Base-by-base conservation (phyloP, 30 jellyfish, hydroid and myxozoan species). In the Turritopsis dohrnii region DNA sequence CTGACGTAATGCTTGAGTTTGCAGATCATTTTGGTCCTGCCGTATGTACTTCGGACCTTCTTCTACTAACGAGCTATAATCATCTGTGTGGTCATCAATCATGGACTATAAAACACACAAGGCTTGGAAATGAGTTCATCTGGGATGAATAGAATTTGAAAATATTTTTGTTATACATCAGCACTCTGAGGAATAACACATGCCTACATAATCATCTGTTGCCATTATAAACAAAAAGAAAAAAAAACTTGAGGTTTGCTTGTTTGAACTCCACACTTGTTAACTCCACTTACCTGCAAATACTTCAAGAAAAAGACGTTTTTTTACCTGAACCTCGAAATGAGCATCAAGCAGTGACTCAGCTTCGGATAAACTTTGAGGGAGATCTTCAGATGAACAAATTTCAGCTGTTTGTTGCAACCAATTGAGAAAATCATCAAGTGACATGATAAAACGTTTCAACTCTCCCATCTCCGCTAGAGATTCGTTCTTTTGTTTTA, bases 21-120 rank as follows among this genome's bases (percentile, higher is more conserved):
- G 99, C 81, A 94, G 90, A 72, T 94, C 99, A 0, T 94, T 81
- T n/a, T 76, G 79, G 79, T 94, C 99, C 22, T 94, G 96, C 60
- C 84, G 99, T 8, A 87, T 66, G 86, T 84, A 94, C 80, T 94
- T 94, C 18, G 99, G 99, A 7, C 96, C 99, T 72, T 94, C 99
- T 54, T 89, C 94, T 28, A 94, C 76, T 22, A 94, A 91, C 29
- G 52, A 71, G 76, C 71, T 52, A 83, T 84, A 94, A 69, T 94
- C 99, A 30, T 83, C 99, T 82, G 71, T 83, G 69, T 88, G 99
- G 65, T 94, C 96, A 25, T 89, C 96, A 27, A 94, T 94, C 24
- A 73, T 83, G 28, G 73, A 88, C 99, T 93, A 71, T 25, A 26
- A 87, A 29, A 22, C 5, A n/a, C n/a, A n/a, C n/a, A n/a, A n/a